phyloP scores from a whole-genome alignment of 2,797 vertebrate genomes.

The Hirundo rustica region DNA sequence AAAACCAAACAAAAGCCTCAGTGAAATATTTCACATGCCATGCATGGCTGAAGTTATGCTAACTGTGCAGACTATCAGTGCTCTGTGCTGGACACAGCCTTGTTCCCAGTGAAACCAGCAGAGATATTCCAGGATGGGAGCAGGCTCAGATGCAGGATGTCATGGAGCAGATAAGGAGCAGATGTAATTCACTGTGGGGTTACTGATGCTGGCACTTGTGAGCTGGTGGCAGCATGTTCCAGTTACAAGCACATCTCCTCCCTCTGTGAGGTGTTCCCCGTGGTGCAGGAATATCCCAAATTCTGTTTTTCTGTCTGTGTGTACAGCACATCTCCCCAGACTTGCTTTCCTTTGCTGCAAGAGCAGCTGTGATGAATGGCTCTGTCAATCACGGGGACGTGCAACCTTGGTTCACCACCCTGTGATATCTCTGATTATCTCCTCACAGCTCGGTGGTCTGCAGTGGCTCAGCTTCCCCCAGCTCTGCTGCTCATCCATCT shows the following conservation, averaged over 20 bases:
- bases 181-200: not conserved
- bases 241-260: not conserved
- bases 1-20: conserved; percentile 1
- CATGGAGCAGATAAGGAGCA: not conserved
- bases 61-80: not conserved
- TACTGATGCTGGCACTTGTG: not conserved
- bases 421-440: not conserved
- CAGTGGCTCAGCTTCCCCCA: not conserved
- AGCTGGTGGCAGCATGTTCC: not conserved
- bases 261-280: not conserved
- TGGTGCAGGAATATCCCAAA: not conserved
- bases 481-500: not conserved
- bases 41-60: not conserved
- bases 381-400: not conserved
- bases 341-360: not conserved
- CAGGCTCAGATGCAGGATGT: not conserved
- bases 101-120: not conserved
- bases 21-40: not conserved
- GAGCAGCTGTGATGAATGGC: not conserved
- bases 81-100: not conserved
- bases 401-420: not conserved
- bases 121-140: not conserved
- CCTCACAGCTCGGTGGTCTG: not conserved
- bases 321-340: not conserved
- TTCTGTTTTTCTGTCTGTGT: not conserved